A percentile compares a stretch with the other conserved stretches of the same genome.
These are phyloP conservation scores for Anabas testudineus DNA, from an alignment of 2,797 vertebrate species.

Conservation along the genomic window DNA sequence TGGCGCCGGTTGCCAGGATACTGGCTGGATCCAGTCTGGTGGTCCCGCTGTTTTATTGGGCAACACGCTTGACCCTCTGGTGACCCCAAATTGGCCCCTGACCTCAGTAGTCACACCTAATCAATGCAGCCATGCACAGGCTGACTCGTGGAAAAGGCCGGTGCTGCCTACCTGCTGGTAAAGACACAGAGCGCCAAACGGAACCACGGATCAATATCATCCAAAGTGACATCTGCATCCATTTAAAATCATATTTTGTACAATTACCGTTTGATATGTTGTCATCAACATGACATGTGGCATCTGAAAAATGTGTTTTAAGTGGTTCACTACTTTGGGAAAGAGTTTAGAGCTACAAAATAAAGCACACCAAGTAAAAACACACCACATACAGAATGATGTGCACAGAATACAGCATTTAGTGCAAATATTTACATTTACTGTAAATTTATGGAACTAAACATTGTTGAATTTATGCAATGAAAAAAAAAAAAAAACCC, in stretches of 20 bases:
- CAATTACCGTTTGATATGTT: constrained; percentile 65
- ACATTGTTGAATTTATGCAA: no score
- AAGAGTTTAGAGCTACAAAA: constrained; percentile 26
- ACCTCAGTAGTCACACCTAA: constrained; percentile 85
- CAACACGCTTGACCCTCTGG: constrained; percentile 84
- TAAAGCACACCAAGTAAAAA: constrained; percentile 29
- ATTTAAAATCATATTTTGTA: constrained; percentile 67
- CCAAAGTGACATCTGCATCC: constrained; percentile 76
- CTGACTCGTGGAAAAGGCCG: constrained; percentile 61
- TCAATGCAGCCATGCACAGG: constrained; percentile 81
- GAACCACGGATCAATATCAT: constrained; percentile 70
- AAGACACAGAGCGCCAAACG: constrained; percentile 33
- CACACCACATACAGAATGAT: background rate
- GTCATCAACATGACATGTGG: constrained; percentile 71
- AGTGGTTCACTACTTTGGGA: constrained; percentile 50
- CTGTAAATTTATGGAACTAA: background rate
- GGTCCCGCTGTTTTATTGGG: constrained; percentile 87
- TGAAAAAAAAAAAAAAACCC: background rate
- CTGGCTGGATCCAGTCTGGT: constrained; percentile 72
- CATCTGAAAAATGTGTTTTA: constrained; percentile 73
- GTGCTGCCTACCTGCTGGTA: constrained; percentile 75
- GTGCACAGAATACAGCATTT: background rate
- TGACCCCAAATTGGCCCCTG: constrained; percentile 80
- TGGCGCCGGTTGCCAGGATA: constrained; percentile 78
- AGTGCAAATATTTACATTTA: background rate